Conservation (phyloP, 1,140 invertebrate species). For the Cydia splendana region DNA sequence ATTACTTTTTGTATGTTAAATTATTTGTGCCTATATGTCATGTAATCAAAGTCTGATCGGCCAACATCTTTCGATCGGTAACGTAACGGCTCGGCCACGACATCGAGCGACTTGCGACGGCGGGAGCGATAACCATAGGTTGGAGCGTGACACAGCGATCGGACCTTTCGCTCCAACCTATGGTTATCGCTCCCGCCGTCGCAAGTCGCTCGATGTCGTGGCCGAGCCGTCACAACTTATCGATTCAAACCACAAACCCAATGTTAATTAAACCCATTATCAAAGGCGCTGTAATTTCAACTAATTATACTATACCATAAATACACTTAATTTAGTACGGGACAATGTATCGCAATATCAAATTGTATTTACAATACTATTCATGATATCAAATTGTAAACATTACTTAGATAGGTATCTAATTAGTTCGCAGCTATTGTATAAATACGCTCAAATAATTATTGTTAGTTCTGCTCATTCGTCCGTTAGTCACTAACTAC, state of each 20-base stretch:
- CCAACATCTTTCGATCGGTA: background rate
- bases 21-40: too few species aligned
- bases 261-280: background rate
- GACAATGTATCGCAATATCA: background rate
- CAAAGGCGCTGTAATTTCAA: background rate
- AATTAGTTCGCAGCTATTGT: background rate
- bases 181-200: too few species aligned
- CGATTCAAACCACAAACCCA: background rate
- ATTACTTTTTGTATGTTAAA: too few species aligned
- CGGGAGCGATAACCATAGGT: too few species aligned
- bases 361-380: constrained; percentile 5
- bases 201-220: too few species aligned
- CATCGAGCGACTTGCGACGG: too few species aligned
- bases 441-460: constrained; percentile 1
- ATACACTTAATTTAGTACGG: background rate
- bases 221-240: background rate
- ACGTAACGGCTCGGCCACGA: too few species aligned
- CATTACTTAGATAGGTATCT: constrained; percentile 3
- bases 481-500: background rate
- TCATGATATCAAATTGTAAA: background rate
- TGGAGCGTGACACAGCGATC: too few species aligned
- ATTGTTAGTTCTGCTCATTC: constrained; percentile 20
- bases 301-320: background rate
- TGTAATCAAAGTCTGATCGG: too few species aligned
- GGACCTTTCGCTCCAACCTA: too few species aligned